Base-by-base conservation (phyloP, 2,888 invertebrate species). In the Cheilosia urbana region DNA sequence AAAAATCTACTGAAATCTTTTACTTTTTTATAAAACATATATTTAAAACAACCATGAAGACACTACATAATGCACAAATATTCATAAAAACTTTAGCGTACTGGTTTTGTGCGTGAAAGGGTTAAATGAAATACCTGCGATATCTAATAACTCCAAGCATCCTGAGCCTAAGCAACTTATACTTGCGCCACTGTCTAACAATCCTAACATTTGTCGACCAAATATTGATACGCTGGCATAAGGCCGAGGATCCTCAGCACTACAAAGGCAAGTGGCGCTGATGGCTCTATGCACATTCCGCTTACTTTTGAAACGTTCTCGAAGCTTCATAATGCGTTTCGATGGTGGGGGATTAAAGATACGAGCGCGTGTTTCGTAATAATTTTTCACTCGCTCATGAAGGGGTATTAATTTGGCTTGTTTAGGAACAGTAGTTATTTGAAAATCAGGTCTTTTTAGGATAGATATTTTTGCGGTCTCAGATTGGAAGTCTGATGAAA, bases 101-200 rank as follows among this genome's bases (percentile, higher is more conserved):
- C n/a, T n/a, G n/a, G n/a, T n/a, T n/a, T n/a, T n/a, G n/a, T n/a
- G n/a, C n/a, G n/a, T n/a, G n/a, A n/a, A n/a, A n/a, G n/a, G n/a
- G n/a, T 51, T 71, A 3, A 21, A 60, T 0, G 51, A 1, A 7
- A 51, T 1, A 1, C 13, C 24, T 1, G 17, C 4, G 3, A n/a
- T 6, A 21, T 71, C 5, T 7, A 71, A 2, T 5, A 60, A 4
- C 6, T 71, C 37, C 7, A 71, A 6, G 4, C 71, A 71, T 24
- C 71, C 60, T 6, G 40, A 37, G 24, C 60, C 60, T 51, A 53
- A 37, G 7, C 51, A 51, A 2, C 51, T 51, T 1, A 51, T 51
- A 15, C 51, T 51, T 2, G 51, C 51, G 0, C 51, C 69, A 13
- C 58, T 49, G 24, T 69, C 69, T 17, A 69, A 40, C 1, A 71